Percentiles rank a stretch among this genome's conserved stretches.
phyloP scores from a whole-genome alignment of 1,140 invertebrate genomes.

The Aphelenchoides fujianensis region DNA sequence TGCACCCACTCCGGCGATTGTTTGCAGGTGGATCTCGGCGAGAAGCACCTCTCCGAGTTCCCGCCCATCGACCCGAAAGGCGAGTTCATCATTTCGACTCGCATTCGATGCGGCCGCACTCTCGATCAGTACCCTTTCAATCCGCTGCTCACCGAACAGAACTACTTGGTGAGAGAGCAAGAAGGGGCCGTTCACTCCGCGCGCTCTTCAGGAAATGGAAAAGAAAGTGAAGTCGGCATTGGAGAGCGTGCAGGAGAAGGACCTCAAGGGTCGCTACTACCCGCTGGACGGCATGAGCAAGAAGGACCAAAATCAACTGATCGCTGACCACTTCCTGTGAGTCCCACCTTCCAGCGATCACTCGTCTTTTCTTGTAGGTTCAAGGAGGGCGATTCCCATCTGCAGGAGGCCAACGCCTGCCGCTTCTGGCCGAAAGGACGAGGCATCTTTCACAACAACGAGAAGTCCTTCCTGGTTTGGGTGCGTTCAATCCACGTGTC shows the following conservation, averaged over 20 bases:
- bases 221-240: conserved; percentile 51
- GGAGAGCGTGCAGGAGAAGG: conserved; percentile 64
- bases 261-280: conserved; percentile 81
- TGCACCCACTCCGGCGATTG: no score
- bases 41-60: conserved; percentile 68
- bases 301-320: conserved; percentile 49
- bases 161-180: conserved; percentile 37
- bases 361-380: no score
- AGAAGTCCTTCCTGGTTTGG: conserved; percentile 95
- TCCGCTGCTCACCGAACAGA: conserved; percentile 63
- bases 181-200: conserved; percentile 71
- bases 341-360: no score
- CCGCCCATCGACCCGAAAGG: conserved; percentile 79
- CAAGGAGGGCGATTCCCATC: conserved; percentile 68
- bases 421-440: conserved; percentile 88
- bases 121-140: conserved; percentile 88
- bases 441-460: conserved; percentile 90
- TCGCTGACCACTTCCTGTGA: conserved; percentile 86
- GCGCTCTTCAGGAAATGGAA: conserved; percentile 42
- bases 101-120: conserved; percentile 82
- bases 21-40: conserved; percentile 89
- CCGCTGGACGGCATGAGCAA: conserved; percentile 71
- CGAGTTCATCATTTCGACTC: conserved; percentile 85
- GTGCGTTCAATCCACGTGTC: conserved; percentile 63
- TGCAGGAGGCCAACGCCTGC: conserved; percentile 80